phyloP scores from a whole-genome alignment of 2,113 vertebrate species.

The rabbit (Oryctolagus cuniculus) region DNA sequence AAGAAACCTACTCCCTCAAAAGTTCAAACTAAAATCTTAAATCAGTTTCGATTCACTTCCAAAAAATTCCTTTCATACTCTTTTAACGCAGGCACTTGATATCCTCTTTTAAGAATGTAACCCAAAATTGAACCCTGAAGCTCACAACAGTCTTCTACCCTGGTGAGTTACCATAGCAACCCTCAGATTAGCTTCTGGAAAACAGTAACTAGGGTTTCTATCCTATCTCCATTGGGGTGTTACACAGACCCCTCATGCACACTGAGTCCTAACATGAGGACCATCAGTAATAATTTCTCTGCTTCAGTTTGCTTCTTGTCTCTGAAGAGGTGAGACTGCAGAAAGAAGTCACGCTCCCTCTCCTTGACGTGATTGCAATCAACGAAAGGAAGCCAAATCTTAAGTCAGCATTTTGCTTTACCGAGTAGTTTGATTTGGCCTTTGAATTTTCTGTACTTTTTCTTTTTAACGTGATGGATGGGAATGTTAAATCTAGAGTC shows the following conservation, averaged over 20 bases:
- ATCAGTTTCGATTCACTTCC: conserved; percentile 20
- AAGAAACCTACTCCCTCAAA: neutral
- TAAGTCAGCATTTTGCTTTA: neutral
- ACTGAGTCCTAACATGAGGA: neutral
- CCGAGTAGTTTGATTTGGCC: neutral
- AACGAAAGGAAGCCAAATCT: conserved; percentile 22
- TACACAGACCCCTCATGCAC: neutral
- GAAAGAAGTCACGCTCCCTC: neutral
- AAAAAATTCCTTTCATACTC: conserved; percentile 43
- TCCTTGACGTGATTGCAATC: neutral
- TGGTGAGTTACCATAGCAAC: conserved; percentile 72
- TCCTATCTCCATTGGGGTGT: conserved; percentile 30
- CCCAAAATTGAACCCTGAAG: conserved; percentile 54
- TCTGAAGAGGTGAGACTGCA: conserved; percentile 5
- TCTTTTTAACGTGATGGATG: neutral
- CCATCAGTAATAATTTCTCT: conserved; percentile 2
- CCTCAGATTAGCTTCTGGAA: conserved; percentile 48
- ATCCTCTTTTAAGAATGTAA: conserved; percentile 38
- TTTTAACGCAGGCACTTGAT: conserved; percentile 38
- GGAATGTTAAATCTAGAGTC: neutral
- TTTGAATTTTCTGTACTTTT: neutral
- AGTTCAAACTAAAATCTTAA: conserved; percentile 37
- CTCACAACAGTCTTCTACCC: conserved; percentile 5
- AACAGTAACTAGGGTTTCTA: conserved; percentile 35
- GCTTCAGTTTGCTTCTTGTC: neutral